Conservation (phyloP, 2,113 vertebrate species). For the Lepus timidus region DNA sequence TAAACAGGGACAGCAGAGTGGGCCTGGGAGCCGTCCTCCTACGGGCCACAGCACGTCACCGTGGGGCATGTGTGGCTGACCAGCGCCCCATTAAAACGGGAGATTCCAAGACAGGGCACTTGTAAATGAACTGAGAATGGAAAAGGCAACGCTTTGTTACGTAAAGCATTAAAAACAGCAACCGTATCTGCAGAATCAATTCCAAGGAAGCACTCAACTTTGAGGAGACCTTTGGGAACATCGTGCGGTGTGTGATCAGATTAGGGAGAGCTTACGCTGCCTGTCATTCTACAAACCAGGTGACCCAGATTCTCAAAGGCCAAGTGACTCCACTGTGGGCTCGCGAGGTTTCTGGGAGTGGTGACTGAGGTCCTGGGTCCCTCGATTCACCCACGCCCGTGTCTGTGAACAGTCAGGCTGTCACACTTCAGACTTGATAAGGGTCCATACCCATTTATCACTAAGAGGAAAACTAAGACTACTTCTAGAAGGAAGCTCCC, state of each 20-base stretch:
- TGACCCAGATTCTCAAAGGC: neutral
- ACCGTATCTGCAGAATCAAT: conserved; percentile 3
- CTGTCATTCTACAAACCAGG: neutral
- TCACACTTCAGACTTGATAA: conserved; percentile 16
- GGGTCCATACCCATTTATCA: neutral
- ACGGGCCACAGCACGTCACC: neutral
- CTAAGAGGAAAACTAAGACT: conserved; percentile 8
- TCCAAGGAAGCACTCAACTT: neutral
- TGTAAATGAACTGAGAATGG: neutral
- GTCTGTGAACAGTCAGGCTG: neutral
- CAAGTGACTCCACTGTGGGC: too few species aligned
- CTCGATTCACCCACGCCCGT: neutral
- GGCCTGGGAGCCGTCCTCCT: neutral
- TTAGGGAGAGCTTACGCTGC: neutral
- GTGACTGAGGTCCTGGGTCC: neutral
- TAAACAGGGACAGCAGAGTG: neutral
- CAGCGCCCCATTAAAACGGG: neutral
- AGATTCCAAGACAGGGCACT: neutral
- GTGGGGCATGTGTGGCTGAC: neutral
- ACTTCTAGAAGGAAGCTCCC: neutral
- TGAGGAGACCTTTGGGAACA: neutral
- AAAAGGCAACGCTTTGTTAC: neutral
- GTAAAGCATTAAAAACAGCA: neutral
- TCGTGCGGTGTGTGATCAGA: conserved; percentile 11
- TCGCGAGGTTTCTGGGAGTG: neutral